These are phyloP conservation scores for Piaya cayana DNA, from an alignment of 2,113 vertebrate genomes.

Conservation along the genomic window DNA sequence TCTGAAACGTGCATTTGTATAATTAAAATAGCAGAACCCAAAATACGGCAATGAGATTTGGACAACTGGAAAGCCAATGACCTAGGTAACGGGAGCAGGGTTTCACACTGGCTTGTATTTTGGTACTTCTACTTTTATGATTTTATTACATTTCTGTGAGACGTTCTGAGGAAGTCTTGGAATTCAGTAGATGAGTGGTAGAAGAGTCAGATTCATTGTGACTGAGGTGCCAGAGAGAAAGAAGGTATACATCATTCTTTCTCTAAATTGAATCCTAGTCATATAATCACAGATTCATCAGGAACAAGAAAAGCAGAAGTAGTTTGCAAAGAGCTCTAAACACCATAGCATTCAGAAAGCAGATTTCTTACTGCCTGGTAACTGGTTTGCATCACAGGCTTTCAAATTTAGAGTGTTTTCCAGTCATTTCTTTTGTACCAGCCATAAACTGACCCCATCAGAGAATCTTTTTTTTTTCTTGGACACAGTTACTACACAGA, in stretches of 20 bases:
- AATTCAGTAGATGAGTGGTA: not conserved
- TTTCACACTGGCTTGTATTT: not conserved
- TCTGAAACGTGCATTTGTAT: not conserved
- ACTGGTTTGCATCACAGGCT: not conserved
- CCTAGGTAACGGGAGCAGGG: not conserved
- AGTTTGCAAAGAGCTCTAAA: not conserved
- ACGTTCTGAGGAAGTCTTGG: not conserved
- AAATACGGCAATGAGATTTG: not conserved
- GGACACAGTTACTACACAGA: not conserved
- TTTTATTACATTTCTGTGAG: not conserved
- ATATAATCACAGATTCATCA: not conserved
- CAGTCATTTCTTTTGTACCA: not conserved
- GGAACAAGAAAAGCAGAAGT: not conserved
- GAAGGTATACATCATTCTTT: not conserved
- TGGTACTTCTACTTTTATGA: not conserved
- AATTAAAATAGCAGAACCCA: not conserved
- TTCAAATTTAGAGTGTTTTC: not conserved
- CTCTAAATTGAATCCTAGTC: not conserved
- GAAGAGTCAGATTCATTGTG: not conserved
- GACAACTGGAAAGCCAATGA: not conserved
- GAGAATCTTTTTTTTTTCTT: not conserved
- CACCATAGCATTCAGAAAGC: rapidly evolving
- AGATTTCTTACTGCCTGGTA: not conserved
- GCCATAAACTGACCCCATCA: not conserved
- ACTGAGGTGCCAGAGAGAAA: not conserved